Percentiles rank a stretch among this genome's conserved stretches.
Evolutionary conservation across 1,140 invertebrate species (phyloP).

Genomic region (Drosophila mojavensis): DNA sequence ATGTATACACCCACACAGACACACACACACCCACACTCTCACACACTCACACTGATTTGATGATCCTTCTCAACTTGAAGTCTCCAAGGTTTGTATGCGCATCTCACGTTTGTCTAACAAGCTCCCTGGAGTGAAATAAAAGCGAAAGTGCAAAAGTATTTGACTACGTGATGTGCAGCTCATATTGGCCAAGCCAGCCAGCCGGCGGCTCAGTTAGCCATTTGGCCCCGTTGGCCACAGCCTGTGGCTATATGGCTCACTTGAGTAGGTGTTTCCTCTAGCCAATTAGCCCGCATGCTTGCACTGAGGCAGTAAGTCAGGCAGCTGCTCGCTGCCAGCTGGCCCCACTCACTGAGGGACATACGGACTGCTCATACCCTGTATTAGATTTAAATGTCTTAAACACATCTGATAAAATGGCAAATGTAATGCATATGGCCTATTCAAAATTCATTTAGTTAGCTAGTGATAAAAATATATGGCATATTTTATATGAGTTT

Average conservation of each 20-base stretch:
- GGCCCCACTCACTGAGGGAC: conserved; percentile 15
- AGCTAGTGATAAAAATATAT: too few species aligned
- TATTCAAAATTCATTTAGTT: too few species aligned
- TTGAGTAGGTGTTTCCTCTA: conserved; percentile 35
- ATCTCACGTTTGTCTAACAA: conserved; percentile 77
- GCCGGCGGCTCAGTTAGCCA: conserved; percentile 9
- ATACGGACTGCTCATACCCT: background rate
- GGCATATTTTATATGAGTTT: too few species aligned
- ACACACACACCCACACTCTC: background rate
- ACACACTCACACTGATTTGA: conserved; percentile 9
- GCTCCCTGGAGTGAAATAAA: conserved; percentile 80
- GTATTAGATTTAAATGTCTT: background rate
- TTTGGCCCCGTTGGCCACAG: conserved; percentile 6
- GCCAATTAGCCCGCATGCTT: conserved; percentile 59
- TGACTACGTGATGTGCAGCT: conserved; percentile 66
- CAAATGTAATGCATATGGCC: too few species aligned
- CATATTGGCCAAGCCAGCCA: conserved; percentile 9
- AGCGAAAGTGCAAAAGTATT: conserved; percentile 70
- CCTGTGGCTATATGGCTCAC: conserved; percentile 23
- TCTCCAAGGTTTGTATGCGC: conserved; percentile 31
- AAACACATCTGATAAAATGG: too few species aligned
- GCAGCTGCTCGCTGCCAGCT: background rate
- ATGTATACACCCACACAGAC: conserved; percentile 54
- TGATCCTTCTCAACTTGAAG: conserved; percentile 34
- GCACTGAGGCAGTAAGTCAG: background rate